Conservation (phyloP, 1,140 invertebrate species). For the Cydia pomonella region DNA sequence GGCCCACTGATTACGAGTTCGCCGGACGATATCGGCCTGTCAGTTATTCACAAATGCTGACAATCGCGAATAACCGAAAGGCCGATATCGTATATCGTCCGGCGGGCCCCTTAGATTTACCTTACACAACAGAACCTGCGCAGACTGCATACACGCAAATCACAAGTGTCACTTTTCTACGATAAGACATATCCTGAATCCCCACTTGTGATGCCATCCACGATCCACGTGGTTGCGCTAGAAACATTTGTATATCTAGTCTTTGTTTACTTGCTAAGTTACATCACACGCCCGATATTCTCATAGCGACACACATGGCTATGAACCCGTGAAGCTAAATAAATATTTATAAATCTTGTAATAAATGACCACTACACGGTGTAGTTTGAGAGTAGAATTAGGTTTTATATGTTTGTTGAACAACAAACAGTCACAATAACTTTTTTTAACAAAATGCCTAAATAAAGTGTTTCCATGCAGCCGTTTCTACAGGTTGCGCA, state of each 20-base stretch:
- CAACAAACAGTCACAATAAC: too few species aligned
- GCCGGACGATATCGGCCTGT: too few species aligned
- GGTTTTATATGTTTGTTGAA: not conserved
- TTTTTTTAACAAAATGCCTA: too few species aligned
- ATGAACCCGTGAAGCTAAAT: conserved; percentile 7
- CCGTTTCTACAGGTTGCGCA: too few species aligned
- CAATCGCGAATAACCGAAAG: too few species aligned
- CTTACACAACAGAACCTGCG: too few species aligned
- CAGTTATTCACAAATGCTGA: too few species aligned
- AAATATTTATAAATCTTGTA: conserved; percentile 19
- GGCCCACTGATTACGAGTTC: too few species aligned
- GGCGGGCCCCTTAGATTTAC: too few species aligned
- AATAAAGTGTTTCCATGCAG: too few species aligned
- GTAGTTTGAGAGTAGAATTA: not conserved
- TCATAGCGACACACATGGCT: not conserved
- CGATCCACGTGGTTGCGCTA: conserved; percentile 2
- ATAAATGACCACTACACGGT: not conserved
- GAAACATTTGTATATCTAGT: not conserved
- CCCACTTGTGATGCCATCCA: not conserved
- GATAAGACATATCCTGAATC: conserved; percentile 4
- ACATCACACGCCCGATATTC: conserved; percentile 21
- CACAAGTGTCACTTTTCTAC: not conserved
- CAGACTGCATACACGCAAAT: not conserved
- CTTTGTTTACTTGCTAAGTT: conserved; percentile 16
- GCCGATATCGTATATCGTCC: too few species aligned